These are phyloP conservation scores for Campopleginae sp. DNA, from an alignment of 2,888 invertebrate genomes.

Conservation along the genomic window DNA sequence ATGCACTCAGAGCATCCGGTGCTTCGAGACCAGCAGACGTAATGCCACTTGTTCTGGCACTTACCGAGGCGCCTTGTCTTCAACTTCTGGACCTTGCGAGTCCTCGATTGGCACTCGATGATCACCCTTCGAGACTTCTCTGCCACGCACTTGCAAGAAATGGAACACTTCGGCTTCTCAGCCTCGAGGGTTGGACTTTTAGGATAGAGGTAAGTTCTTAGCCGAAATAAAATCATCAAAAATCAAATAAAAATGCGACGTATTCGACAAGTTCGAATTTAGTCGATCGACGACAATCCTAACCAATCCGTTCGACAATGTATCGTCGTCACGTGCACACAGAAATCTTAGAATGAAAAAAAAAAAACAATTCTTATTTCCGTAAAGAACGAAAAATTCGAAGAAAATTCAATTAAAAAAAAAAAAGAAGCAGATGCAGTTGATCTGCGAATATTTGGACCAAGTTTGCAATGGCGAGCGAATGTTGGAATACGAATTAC, in stretches of 20 bases:
- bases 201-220: conserved; percentile 85
- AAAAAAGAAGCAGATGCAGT: neutral
- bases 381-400: neutral
- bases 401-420: neutral
- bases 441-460: conserved; percentile 6
- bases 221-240: neutral
- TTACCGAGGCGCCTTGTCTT: conserved; percentile 85
- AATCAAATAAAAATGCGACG: too few relatives aligned
- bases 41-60: conserved; percentile 85
- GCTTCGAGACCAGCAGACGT: conserved; percentile 86
- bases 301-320: too few relatives aligned
- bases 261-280: too few relatives aligned
- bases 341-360: neutral
- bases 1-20: conserved; percentile 86
- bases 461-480: neutral
- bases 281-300: too few relatives aligned
- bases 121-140: conserved; percentile 84
- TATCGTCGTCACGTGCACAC: neutral
- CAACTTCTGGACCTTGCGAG: conserved; percentile 86
- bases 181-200: conserved; percentile 86
- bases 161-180: conserved; percentile 84
- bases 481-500: conserved; percentile 22
- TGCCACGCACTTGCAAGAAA: conserved; percentile 85
- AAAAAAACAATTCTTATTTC: neutral
- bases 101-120: conserved; percentile 85